A percentile compares a stretch with the other conserved stretches of the same genome.
Evolutionary conservation across 1,140 invertebrate species (phyloP).

Genomic region (Trachymyrmex septentrionalis): DNA sequence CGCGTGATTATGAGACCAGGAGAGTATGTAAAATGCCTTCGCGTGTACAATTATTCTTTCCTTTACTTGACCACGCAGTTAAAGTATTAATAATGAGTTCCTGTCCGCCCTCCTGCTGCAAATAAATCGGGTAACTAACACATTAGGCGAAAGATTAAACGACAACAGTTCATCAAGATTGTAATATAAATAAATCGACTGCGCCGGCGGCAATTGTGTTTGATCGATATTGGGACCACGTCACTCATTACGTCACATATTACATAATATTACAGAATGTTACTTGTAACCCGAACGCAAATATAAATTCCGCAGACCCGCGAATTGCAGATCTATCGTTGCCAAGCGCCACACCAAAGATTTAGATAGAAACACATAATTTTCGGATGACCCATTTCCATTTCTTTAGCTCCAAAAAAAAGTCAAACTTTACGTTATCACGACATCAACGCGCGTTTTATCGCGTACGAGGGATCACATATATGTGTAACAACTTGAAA

Average conservation of each 20-base stretch:
- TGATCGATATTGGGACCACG: constrained; percentile 49
- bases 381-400: constrained; percentile 5
- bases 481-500: not conserved
- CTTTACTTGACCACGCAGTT: constrained; percentile 31
- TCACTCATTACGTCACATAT: constrained; percentile 34
- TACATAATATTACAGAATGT: not conserved
- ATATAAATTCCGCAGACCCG: constrained; percentile 37
- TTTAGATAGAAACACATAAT: constrained; percentile 37
- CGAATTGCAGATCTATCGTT: constrained; percentile 22
- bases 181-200: constrained; percentile 56
- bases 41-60: constrained; percentile 16
- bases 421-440: not conserved
- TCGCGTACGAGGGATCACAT: not conserved
- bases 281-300: constrained; percentile 31
- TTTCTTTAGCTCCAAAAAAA: not conserved
- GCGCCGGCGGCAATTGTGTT: constrained; percentile 34
- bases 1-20: constrained; percentile 24
- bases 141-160: constrained; percentile 58
- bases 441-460: not conserved
- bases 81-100: not conserved
- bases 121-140: constrained; percentile 20
- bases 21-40: constrained; percentile 57
- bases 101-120: not conserved
- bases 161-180: constrained; percentile 63
- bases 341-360: not conserved